Conservation (phyloP, 2,797 vertebrate genomes). For the Neomorphus geoffroyi region DNA sequence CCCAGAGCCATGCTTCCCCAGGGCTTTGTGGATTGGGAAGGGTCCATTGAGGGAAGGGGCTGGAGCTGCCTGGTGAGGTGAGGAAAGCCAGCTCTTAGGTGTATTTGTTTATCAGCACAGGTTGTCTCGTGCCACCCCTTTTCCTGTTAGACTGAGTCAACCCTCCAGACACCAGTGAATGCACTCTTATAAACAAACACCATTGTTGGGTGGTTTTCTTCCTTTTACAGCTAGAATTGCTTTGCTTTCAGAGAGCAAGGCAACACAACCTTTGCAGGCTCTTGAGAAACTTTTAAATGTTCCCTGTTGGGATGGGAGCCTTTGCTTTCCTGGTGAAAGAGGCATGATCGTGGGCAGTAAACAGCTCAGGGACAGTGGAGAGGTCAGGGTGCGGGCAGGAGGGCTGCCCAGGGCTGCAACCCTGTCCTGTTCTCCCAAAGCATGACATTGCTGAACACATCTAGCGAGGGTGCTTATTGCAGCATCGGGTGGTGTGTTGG, state of each 20-base stretch:
- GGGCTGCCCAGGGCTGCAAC: background rate
- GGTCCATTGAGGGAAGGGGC: background rate
- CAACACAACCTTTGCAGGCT: conserved; percentile 4
- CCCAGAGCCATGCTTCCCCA: background rate
- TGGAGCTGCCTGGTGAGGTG: background rate
- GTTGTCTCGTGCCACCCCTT: background rate
- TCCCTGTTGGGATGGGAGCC: background rate
- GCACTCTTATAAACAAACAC: conserved; percentile 27
- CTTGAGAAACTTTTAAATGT: conserved; percentile 31
- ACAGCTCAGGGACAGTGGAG: background rate
- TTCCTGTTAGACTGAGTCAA: conserved; percentile 13
- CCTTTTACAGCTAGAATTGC: conserved; percentile 23
- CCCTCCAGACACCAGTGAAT: background rate
- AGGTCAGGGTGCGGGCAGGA: background rate
- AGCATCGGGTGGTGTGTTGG: background rate
- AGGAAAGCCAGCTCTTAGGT: background rate
- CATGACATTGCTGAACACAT: background rate
- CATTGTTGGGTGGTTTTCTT: conserved; percentile 21
- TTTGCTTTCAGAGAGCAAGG: conserved; percentile 24
- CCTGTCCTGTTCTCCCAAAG: background rate
- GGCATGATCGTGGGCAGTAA: background rate
- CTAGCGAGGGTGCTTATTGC: background rate
- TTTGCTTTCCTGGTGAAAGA: conserved; percentile 34
- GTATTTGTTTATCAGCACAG: conserved; percentile 7
- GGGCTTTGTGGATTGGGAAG: background rate